Evolutionary conservation across 2,888 invertebrate species (phyloP).

Genomic region (Microplitis deprimator): DNA sequence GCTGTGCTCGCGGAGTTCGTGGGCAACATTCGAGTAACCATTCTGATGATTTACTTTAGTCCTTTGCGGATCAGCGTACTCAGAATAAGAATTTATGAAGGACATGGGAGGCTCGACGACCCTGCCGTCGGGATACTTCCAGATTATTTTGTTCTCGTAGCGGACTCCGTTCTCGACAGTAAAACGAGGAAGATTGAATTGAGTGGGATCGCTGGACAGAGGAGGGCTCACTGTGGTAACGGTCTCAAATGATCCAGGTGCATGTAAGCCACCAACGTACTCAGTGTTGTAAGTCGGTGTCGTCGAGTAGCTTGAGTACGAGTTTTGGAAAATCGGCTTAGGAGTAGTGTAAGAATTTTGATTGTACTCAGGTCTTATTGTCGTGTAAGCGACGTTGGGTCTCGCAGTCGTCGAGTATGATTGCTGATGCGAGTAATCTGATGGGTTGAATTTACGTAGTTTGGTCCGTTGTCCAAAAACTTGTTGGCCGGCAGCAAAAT

Average conservation of each 20-base stretch:
- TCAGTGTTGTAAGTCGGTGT: slow-evolving; percentile 40
- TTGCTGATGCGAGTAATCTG: slow-evolving; percentile 44
- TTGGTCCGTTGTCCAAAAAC: slow-evolving; percentile 64
- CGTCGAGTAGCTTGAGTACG: slow-evolving; percentile 47
- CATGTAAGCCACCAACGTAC: slow-evolving; percentile 28
- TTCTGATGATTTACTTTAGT: slow-evolving; percentile 34
- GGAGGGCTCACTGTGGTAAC: slow-evolving; percentile 44
- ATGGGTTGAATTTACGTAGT: slow-evolving; percentile 56
- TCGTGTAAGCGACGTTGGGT: slow-evolving; percentile 47
- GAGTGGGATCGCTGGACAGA: slow-evolving; percentile 28
- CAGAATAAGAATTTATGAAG: slow-evolving; percentile 56
- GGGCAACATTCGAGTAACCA: too few species aligned
- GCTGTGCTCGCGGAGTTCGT: not conserved
- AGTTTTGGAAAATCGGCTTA: slow-evolving; percentile 40
- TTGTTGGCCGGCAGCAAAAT: slow-evolving; percentile 46
- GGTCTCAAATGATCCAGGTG: slow-evolving; percentile 35
- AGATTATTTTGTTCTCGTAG: slow-evolving; percentile 68
- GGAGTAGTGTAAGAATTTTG: slow-evolving; percentile 44
- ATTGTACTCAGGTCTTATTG: slow-evolving; percentile 49
- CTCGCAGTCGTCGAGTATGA: slow-evolving; percentile 50
- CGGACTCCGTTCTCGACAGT: slow-evolving; percentile 65
- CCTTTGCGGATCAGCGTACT: slow-evolving; percentile 43
- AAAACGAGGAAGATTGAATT: slow-evolving; percentile 58
- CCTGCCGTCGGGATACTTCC: slow-evolving; percentile 69
- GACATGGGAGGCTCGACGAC: slow-evolving; percentile 63